These are phyloP conservation scores for Limnephilus rhombicus DNA, from an alignment of 2,888 invertebrate species.

Conservation along the genomic window DNA sequence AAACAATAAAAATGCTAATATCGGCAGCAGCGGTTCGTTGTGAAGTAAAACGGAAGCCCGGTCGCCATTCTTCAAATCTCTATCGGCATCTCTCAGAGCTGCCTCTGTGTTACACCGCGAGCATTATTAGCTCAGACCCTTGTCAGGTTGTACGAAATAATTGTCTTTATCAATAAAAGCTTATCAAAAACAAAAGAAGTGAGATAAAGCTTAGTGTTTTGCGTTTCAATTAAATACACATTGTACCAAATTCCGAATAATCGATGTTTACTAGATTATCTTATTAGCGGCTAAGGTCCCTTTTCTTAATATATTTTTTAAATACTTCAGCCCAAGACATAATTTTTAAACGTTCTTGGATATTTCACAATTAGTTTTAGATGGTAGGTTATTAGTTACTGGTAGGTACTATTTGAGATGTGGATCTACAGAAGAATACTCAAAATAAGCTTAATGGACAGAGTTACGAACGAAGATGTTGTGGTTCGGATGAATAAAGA, in stretches of 20 bases:
- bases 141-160: background rate
- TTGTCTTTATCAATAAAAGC: background rate
- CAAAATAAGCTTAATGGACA: no score
- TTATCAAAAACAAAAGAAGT: background rate
- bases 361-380: no score
- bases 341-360: no score
- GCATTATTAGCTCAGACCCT: background rate
- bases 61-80: conserved; percentile 47
- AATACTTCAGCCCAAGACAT: no score
- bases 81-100: conserved; percentile 41
- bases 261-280: background rate
- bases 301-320: no score
- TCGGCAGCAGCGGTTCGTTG: background rate
- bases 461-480: no score
- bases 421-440: no score
- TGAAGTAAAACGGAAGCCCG: conserved; percentile 18
- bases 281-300: background rate
- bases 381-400: no score
- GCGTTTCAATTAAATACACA: background rate
- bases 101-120: conserved; percentile 36
- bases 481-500: no score
- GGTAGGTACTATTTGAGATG: no score
- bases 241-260: background rate
- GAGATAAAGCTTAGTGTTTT: background rate
- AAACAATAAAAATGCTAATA: conserved; percentile 39